These are phyloP conservation scores for Clarias pachynema DNA, from an alignment of 2,797 vertebrate species.

Conservation along the genomic window DNA sequence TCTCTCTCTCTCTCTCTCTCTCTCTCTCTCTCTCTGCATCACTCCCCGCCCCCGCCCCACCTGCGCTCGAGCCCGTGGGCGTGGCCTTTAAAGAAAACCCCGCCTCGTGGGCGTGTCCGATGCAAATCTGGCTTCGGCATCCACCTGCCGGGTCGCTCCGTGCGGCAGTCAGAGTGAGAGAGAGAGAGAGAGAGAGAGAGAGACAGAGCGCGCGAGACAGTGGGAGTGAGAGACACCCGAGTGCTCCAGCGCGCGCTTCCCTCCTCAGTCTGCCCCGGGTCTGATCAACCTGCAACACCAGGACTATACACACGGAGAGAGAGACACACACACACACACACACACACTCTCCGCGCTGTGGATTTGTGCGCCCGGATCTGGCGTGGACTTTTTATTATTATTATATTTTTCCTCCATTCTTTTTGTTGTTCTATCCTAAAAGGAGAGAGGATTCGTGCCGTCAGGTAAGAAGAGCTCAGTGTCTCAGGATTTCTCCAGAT, in stretches of 20 bases:
- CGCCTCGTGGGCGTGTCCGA: background rate
- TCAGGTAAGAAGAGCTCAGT: slow-evolving; percentile 15
- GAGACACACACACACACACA: background rate
- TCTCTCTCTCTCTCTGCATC: background rate
- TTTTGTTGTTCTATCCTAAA: background rate
- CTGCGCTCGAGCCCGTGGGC: background rate
- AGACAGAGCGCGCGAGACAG: too few species aligned
- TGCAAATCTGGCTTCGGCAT: slow-evolving; percentile 10
- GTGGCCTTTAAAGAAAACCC: background rate
- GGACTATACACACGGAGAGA: slow-evolving; percentile 7
- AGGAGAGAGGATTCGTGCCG: background rate
- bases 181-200: too few species aligned
- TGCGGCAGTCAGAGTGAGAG: slow-evolving; percentile 13
- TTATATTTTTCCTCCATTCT: background rate
- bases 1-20: too few species aligned
- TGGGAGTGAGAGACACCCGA: background rate
- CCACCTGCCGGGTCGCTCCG: slow-evolving; percentile 28
- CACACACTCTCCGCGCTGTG: slow-evolving; percentile 9
- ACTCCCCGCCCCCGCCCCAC: slow-evolving; percentile 26
- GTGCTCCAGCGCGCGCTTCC: background rate
- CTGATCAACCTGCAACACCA: slow-evolving; percentile 12
- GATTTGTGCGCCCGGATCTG: slow-evolving; percentile 18
- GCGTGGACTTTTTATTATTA: background rate
- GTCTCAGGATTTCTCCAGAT: background rate
- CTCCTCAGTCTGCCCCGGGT: background rate